These are phyloP conservation scores for Agrotis exclamationis DNA, from an alignment of 2,888 invertebrate genomes.

Conservation along the genomic window DNA sequence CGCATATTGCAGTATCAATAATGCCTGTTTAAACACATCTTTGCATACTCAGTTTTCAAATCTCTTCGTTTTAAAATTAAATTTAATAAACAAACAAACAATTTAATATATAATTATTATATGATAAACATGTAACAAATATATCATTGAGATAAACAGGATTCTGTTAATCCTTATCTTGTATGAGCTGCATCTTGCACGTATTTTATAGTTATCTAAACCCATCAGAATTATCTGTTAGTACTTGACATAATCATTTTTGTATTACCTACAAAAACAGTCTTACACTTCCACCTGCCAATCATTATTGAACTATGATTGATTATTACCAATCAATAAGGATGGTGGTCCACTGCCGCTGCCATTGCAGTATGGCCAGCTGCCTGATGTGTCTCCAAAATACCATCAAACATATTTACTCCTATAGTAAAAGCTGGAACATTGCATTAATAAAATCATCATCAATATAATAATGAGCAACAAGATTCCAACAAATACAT, in stretches of 20 bases:
- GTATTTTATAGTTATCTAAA: constrained; percentile 27
- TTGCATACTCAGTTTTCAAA: no score
- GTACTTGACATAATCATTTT: constrained; percentile 19
- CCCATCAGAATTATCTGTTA: constrained; percentile 21
- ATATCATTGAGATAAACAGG: background rate
- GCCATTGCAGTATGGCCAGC: no score
- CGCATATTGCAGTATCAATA: no score
- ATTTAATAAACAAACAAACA: background rate
- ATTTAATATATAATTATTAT: background rate
- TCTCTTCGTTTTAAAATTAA: no score
- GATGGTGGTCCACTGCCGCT: no score
- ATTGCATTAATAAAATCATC: no score
- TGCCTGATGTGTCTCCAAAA: no score
- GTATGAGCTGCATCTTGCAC: constrained; percentile 6
- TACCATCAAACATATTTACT: no score
- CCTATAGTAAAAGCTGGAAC: no score
- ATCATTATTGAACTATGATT: background rate
- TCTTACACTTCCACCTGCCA: background rate
- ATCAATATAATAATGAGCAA: background rate
- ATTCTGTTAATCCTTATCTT: constrained; percentile 24
- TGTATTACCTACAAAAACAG: constrained; percentile 10
- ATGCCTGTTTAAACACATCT: no score
- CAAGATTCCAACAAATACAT: background rate
- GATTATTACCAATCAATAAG: background rate
- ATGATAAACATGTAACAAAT: background rate